A percentile compares a stretch with the other conserved stretches of the same genome.
These are phyloP conservation scores for Hoplostethus mediterraneus DNA, from an alignment of 2,797 vertebrate species.

Conservation along the genomic window DNA sequence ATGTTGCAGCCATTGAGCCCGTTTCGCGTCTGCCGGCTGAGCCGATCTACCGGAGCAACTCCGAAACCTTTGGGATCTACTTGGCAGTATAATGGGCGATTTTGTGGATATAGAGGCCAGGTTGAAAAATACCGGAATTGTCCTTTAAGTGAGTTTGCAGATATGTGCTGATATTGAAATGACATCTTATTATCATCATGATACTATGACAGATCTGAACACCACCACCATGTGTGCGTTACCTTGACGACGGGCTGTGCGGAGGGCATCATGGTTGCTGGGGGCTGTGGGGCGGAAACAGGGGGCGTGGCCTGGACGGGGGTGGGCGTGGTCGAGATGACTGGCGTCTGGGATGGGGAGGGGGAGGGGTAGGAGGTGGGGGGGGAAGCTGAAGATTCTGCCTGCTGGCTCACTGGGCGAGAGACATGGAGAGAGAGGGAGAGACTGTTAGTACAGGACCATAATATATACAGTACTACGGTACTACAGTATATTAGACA, in stretches of 20 bases:
- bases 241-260: conserved; percentile 94
- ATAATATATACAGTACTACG: background rate
- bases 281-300: conserved; percentile 78
- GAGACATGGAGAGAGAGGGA: conserved; percentile 14
- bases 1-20: too few species aligned
- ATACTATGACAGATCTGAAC: too few species aligned
- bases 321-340: conserved; percentile 90
- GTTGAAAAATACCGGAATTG: too few species aligned
- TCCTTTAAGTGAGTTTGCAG: too few species aligned
- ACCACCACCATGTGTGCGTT: conserved; percentile 20
- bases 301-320: conserved; percentile 89
- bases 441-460: background rate
- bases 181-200: too few species aligned
- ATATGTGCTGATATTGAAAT: too few species aligned
- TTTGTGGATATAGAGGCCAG: too few species aligned
- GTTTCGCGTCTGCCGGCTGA: too few species aligned
- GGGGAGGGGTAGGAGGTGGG: conserved; percentile 89
- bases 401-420: conserved; percentile 86
- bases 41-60: too few species aligned
- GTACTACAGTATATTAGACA: too few species aligned
- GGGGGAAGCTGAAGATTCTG: conserved; percentile 90
- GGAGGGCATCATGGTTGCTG: conserved; percentile 90
- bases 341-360: conserved; percentile 90
- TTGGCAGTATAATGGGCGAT: too few species aligned
- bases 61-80: too few species aligned